phyloP scores from a whole-genome alignment of 2,113 vertebrate species.

The Anguilla rostrata region DNA sequence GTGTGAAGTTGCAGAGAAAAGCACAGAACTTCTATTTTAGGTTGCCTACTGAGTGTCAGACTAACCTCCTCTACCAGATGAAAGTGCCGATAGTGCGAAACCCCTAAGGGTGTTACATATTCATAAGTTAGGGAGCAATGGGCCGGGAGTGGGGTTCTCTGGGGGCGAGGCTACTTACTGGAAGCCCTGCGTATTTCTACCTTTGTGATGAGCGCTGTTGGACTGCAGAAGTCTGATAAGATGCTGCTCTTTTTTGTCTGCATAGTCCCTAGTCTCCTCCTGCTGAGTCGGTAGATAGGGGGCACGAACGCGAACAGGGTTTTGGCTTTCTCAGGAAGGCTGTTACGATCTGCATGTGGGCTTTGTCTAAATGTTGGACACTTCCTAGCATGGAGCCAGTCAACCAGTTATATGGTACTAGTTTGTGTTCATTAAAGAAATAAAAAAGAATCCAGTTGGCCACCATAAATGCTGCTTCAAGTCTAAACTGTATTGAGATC shows the following conservation, averaged over 20 bases:
- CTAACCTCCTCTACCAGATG: slow-evolving; percentile 7
- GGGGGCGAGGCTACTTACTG: slow-evolving; percentile 81
- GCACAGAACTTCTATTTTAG: not conserved
- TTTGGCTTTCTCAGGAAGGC: slow-evolving; percentile 63
- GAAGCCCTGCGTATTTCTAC: slow-evolving; percentile 76
- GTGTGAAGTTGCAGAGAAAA: not conserved
- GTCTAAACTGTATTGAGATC: too few relatives aligned
- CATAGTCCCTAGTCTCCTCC: slow-evolving; percentile 66
- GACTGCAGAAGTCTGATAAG: slow-evolving; percentile 91
- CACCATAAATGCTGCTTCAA: too few relatives aligned
- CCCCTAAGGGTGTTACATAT: slow-evolving; percentile 52
- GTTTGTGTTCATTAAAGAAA: slow-evolving; percentile 3
- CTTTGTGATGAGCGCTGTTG: slow-evolving; percentile 77
- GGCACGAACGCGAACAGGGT: slow-evolving; percentile 62
- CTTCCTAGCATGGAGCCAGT: slow-evolving; percentile 62
- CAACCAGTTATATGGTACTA: slow-evolving; percentile 34
- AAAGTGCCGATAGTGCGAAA: slow-evolving; percentile 46
- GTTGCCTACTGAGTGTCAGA: not conserved
- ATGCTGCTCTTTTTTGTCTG: slow-evolving; percentile 77
- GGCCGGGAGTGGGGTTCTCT: slow-evolving; percentile 52
- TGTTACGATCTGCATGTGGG: slow-evolving; percentile 29
- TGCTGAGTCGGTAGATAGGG: slow-evolving; percentile 70
- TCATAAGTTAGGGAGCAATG: slow-evolving; percentile 53
- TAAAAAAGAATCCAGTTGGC: not conserved
- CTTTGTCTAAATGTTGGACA: slow-evolving; percentile 73